Percentiles rank a stretch among this genome's conserved stretches.
Conservation (phyloP, 2,888 invertebrate genomes). For the Hybos culiciformis region DNA sequence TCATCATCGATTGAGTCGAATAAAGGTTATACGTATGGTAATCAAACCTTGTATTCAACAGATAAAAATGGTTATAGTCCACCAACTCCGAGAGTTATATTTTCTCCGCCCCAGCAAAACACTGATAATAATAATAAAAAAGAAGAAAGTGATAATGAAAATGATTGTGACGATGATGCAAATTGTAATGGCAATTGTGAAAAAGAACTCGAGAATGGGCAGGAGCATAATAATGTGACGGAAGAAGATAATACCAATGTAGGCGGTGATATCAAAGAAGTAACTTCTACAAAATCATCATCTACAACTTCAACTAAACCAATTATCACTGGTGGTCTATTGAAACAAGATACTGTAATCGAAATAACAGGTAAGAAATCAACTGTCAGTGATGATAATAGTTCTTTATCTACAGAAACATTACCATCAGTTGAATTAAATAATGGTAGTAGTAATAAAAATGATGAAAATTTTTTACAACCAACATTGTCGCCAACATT, state of each 20-base stretch:
- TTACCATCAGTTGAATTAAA: too few species aligned
- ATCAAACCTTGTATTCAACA: slow-evolving; percentile 61
- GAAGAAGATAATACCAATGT: slow-evolving; percentile 32
- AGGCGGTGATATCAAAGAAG: too few species aligned
- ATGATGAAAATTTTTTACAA: too few species aligned
- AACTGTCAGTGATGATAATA: not conserved
- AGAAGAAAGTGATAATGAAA: slow-evolving; percentile 13
- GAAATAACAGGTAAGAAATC: not conserved
- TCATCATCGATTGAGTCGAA: slow-evolving; percentile 57
- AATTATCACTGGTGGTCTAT: slow-evolving; percentile 54
- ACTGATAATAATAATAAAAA: not conserved
- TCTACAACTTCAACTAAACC: too few species aligned
- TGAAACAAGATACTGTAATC: slow-evolving; percentile 48
- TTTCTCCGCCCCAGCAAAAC: not conserved
- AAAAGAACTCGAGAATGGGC: slow-evolving; percentile 19
- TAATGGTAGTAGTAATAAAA: too few species aligned
- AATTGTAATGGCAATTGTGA: slow-evolving; percentile 21
- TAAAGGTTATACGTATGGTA: slow-evolving; percentile 65
- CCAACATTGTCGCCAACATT: too few species aligned
- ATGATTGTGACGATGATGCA: slow-evolving; percentile 15
- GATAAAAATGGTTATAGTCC: slow-evolving; percentile 49
- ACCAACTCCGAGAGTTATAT: slow-evolving; percentile 26
- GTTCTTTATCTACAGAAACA: too few species aligned
- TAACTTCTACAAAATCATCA: slow-evolving; percentile 18
- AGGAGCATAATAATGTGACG: slow-evolving; percentile 6